Percentiles rank a stretch among this genome's conserved stretches.
phyloP scores from a whole-genome alignment of 2,797 vertebrate species.

The Labeo calbasu region DNA sequence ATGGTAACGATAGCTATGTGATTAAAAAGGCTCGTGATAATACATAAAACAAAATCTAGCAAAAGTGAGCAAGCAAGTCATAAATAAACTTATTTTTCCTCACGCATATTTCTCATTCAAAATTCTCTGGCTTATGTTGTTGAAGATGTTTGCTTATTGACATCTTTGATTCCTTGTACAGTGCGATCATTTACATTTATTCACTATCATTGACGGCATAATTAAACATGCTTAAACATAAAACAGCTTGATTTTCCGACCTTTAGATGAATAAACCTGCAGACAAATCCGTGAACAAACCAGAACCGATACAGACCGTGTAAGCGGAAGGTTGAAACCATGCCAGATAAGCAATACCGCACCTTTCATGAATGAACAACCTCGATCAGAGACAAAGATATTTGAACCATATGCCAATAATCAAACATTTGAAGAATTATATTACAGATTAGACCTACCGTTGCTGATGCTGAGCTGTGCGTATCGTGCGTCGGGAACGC shows the following conservation, averaged over 20 bases:
- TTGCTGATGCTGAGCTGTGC: conserved; percentile 46
- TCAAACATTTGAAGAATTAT: not conserved
- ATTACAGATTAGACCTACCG: conserved; percentile 36
- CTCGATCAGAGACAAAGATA: not conserved
- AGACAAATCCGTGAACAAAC: not conserved
- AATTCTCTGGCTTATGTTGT: no score
- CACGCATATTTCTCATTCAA: not conserved
- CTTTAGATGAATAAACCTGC: not conserved
- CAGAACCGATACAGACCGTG: not conserved
- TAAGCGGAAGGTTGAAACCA: not conserved
- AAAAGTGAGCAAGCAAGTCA: not conserved
- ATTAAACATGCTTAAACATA: not conserved
- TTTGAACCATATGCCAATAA: conserved; percentile 21
- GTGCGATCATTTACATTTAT: not conserved
- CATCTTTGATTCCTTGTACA: not conserved
- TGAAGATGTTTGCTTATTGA: not conserved
- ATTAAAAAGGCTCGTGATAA: not conserved
- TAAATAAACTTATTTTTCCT: not conserved
- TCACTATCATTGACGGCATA: not conserved
- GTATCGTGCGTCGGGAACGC: conserved; percentile 47
- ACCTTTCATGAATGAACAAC: not conserved
- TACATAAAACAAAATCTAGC: not conserved
- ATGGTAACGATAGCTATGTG: no score
- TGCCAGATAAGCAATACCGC: not conserved
- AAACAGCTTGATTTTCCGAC: not conserved